Percentiles rank a stretch among this genome's conserved stretches.
Evolutionary conservation across 2,888 invertebrate genomes (phyloP).

Genomic region (Tachina grossa): DNA sequence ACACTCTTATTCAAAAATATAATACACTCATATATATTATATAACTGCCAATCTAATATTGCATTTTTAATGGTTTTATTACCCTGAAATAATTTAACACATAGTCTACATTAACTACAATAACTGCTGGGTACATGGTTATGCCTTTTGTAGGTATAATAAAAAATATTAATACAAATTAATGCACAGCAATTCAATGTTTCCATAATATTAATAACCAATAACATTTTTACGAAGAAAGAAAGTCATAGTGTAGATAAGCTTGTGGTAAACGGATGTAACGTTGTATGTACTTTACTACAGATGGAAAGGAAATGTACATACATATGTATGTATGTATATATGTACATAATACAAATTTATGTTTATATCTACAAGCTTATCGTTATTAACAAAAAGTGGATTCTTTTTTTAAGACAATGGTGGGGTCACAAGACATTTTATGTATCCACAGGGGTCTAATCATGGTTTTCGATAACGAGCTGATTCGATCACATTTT

Average conservation of each 20-base stretch:
- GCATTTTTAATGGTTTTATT: too few species aligned
- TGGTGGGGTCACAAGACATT: too few species aligned
- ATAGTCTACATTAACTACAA: background rate
- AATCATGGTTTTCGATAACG: too few species aligned
- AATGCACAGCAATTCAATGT: conserved; percentile 20
- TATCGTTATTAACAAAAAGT: too few species aligned
- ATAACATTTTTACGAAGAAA: background rate
- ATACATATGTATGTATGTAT: too few species aligned
- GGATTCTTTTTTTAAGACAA: too few species aligned
- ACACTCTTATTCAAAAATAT: background rate
- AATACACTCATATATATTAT: background rate
- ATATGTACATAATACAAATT: too few species aligned
- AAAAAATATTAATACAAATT: conserved; percentile 32
- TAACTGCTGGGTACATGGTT: background rate
- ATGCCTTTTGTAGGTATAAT: conserved; percentile 16
- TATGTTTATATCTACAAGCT: too few species aligned
- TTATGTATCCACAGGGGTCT: too few species aligned
- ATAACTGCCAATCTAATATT: too few species aligned
- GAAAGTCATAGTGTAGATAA: background rate
- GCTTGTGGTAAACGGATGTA: background rate
- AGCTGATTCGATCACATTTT: too few species aligned
- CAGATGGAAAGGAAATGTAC: background rate
- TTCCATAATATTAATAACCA: conserved; percentile 20
- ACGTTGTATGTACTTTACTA: background rate
- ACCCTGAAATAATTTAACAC: too few species aligned